Percentiles rank a stretch among this genome's conserved stretches.
Evolutionary conservation across 2,797 vertebrate genomes (phyloP).

Genomic region (Pelobates cultripes): DNA sequence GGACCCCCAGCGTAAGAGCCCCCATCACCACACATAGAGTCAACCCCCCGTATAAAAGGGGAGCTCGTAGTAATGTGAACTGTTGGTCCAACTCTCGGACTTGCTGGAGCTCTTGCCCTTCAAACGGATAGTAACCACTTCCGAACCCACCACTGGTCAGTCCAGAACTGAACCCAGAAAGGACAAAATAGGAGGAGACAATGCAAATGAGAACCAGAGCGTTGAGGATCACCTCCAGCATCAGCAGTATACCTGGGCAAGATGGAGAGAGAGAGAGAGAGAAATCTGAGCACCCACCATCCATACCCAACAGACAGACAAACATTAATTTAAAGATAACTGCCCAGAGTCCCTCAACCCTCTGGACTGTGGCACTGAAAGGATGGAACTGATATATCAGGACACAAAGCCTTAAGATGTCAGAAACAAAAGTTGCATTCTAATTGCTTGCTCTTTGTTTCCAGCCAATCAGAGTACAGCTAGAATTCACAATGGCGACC

Average conservation of each 20-base stretch:
- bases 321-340: not conserved
- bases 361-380: not conserved
- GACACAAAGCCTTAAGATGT: too few relatives aligned
- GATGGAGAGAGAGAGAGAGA: slow-evolving; percentile 57
- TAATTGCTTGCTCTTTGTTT: too few relatives aligned
- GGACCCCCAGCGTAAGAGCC: slow-evolving; percentile 62
- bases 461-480: too few relatives aligned
- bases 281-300: slow-evolving; percentile 33
- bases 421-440: too few relatives aligned
- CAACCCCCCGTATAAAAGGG: slow-evolving; percentile 63
- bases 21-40: slow-evolving; percentile 62
- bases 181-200: slow-evolving; percentile 68
- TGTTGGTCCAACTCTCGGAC: slow-evolving; percentile 67
- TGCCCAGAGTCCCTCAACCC: not conserved
- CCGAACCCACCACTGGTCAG: slow-evolving; percentile 58
- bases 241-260: slow-evolving; percentile 66
- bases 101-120: slow-evolving; percentile 66
- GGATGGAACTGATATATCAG: too few relatives aligned
- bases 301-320: slow-evolving; percentile 20
- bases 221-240: slow-evolving; percentile 67
- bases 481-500: too few relatives aligned
- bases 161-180: slow-evolving; percentile 68
- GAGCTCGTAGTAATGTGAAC: slow-evolving; percentile 62
- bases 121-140: slow-evolving; percentile 61
- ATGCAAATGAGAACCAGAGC: slow-evolving; percentile 67